phyloP scores from a whole-genome alignment of 2,797 vertebrate genomes.

The Pseudochirops corinnae region DNA sequence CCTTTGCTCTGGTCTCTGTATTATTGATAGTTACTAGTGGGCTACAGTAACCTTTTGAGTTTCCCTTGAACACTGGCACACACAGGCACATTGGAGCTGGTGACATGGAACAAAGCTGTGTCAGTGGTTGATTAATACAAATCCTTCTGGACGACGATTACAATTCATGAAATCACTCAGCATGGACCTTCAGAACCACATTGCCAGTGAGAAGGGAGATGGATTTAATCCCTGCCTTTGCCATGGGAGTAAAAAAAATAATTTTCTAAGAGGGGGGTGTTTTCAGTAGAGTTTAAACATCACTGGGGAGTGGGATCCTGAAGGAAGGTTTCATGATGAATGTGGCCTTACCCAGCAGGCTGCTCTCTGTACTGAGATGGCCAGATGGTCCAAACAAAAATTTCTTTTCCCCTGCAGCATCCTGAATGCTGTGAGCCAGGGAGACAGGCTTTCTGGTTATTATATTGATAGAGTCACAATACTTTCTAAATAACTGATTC shows the following conservation, averaged over 20 bases:
- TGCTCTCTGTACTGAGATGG: background rate
- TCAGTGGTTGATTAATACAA: constrained; percentile 5
- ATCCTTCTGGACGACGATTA: background rate
- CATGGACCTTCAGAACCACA: background rate
- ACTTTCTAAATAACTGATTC: background rate
- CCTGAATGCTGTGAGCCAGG: background rate
- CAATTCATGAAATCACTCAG: background rate
- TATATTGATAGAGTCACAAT: constrained; percentile 4
- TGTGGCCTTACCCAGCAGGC: background rate
- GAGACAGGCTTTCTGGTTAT: background rate
- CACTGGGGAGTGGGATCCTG: background rate
- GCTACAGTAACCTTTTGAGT: background rate
- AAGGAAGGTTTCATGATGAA: background rate
- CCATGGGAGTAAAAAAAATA: background rate
- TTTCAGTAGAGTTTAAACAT: constrained; percentile 21
- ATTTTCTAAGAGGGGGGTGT: background rate
- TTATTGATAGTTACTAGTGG: background rate
- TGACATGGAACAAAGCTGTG: background rate
- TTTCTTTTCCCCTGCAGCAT: background rate
- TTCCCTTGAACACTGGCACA: background rate
- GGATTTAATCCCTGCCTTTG: background rate
- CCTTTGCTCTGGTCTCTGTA: background rate
- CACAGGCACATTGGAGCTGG: background rate
- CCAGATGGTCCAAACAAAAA: background rate
- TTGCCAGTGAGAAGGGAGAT: background rate